Percentiles rank a stretch among this genome's conserved stretches.
phyloP scores from a whole-genome alignment of 2,797 vertebrate species.

The Anguilla obscura region DNA sequence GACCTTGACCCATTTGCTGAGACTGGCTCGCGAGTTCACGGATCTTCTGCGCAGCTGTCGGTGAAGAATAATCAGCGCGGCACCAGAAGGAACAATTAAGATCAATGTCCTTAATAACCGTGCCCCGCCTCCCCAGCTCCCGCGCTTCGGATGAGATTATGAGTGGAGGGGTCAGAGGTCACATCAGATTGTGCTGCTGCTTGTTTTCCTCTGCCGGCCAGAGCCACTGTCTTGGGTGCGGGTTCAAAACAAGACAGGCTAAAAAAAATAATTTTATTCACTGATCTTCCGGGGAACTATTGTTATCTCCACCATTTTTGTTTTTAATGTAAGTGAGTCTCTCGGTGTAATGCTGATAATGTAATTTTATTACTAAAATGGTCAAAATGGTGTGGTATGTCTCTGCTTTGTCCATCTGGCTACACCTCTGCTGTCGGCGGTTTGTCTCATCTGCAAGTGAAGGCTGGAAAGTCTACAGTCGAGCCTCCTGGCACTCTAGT shows the following conservation, averaged over 20 bases:
- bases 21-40: conserved; percentile 43
- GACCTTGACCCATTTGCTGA: conserved; percentile 36
- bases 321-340: not conserved
- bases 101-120: conserved; percentile 74
- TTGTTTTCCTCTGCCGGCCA: conserved; percentile 63
- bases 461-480: not conserved
- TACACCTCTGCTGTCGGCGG: not conserved
- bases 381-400: not conserved
- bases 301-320: not conserved
- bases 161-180: conserved; percentile 62
- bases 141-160: conserved; percentile 67
- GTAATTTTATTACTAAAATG: not conserved
- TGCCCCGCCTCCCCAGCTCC: conserved; percentile 61
- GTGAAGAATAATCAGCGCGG: conserved; percentile 61
- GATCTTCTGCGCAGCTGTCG: conserved; percentile 57
- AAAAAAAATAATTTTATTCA: not conserved
- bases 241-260: not conserved
- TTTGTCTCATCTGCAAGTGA: not conserved
- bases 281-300: not conserved
- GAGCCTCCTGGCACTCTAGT: not conserved
- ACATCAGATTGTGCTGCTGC: conserved; percentile 63
- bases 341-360: not conserved
- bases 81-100: conserved; percentile 70
- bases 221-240: conserved; percentile 40
- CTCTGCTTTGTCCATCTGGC: not conserved